These are phyloP conservation scores for Tryphoninae sp. DNA, from an alignment of 2,888 invertebrate genomes.

Conservation along the genomic window DNA sequence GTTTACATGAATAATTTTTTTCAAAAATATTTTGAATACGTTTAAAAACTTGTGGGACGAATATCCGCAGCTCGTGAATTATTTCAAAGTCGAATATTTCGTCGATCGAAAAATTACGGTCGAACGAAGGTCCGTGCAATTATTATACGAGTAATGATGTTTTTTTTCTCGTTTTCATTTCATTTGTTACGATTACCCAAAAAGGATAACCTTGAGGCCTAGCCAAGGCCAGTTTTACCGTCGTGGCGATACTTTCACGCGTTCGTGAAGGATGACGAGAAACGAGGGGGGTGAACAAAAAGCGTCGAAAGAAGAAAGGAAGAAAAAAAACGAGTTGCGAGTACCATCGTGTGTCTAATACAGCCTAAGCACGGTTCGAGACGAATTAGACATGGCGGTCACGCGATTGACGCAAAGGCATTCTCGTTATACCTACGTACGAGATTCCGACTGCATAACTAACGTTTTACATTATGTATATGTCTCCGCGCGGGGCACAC, in stretches of 20 bases:
- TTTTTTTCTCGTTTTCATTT: background rate
- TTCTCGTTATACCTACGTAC: conserved; percentile 17
- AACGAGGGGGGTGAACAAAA: conserved; percentile 9
- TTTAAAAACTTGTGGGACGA: no score
- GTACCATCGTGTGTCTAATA: conserved; percentile 3
- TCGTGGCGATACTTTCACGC: conserved; percentile 51
- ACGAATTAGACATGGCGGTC: conserved; percentile 53
- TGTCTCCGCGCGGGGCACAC: conserved; percentile 5
- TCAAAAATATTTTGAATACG: no score
- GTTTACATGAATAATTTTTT: no score
- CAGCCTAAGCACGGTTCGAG: conserved; percentile 6
- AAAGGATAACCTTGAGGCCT: conserved; percentile 36
- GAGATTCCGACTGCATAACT: conserved; percentile 43
- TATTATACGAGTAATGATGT: background rate
- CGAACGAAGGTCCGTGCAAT: no score
- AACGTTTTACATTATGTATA: conserved; percentile 11
- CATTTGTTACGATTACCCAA: background rate
- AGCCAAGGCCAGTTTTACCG: conserved; percentile 34
- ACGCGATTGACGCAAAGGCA: conserved; percentile 45
- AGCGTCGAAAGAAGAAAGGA: conserved; percentile 3
- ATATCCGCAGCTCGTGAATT: no score
- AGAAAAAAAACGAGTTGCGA: conserved; percentile 19
- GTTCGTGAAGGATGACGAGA: conserved; percentile 26
- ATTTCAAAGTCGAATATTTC: no score
- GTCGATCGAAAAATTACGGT: no score